Conservation (phyloP, 1,140 invertebrate genomes). For the Bilobella aurantiaca region DNA sequence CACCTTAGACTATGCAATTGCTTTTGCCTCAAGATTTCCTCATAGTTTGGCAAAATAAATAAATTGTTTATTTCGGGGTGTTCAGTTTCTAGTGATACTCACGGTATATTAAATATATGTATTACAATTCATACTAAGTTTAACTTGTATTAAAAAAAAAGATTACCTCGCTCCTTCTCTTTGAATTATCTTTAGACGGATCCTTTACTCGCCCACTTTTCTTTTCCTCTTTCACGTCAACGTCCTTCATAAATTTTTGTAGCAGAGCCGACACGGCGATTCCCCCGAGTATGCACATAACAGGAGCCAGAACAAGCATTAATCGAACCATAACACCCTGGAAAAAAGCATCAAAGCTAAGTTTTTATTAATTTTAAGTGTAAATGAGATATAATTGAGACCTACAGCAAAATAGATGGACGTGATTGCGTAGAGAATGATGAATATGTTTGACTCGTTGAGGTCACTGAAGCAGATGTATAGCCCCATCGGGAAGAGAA, state of each 20-base stretch:
- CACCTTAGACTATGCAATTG: too few relatives aligned
- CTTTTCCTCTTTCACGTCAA: constrained; percentile 50
- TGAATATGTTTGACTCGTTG: constrained; percentile 93
- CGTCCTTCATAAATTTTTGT: constrained; percentile 80
- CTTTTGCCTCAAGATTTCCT: too few relatives aligned
- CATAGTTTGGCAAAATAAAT: too few relatives aligned
- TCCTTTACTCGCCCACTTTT: constrained; percentile 36
- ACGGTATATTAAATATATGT: too few relatives aligned
- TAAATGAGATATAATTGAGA: constrained; percentile 8
- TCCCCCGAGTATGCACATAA: constrained; percentile 93
- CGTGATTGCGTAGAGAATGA: constrained; percentile 92
- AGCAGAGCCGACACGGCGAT: constrained; percentile 84
- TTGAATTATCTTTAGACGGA: constrained; percentile 10
- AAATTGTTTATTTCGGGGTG: too few relatives aligned
- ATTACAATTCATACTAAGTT: too few relatives aligned
- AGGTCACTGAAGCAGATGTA: constrained; percentile 86
- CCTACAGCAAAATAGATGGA: constrained; percentile 96
- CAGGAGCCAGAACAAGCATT: constrained; percentile 92
- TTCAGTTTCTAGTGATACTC: too few relatives aligned
- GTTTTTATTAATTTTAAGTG: neutral
- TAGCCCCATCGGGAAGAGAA: constrained; percentile 87
- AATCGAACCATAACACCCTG: constrained; percentile 96
- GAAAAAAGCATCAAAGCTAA: constrained; percentile 1
- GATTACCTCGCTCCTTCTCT: constrained; percentile 25
- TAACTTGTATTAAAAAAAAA: constrained; percentile 3